phyloP scores from a whole-genome alignment of 2,888 invertebrate species.

The Polymixis flavicincta region DNA sequence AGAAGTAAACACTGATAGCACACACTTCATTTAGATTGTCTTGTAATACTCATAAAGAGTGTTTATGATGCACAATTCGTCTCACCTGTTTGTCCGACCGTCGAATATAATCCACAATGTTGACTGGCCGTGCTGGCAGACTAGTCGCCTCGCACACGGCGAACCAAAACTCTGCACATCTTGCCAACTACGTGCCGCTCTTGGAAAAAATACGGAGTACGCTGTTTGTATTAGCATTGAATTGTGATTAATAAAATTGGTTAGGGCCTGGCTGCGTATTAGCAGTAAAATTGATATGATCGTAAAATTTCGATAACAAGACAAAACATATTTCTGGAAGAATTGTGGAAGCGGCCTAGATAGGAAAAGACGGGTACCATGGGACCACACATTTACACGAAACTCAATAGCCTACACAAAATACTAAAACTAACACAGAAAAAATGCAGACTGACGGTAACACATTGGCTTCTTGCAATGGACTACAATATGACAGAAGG shows the following conservation, averaged over 20 bases:
- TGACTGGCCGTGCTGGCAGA: constrained; percentile 50
- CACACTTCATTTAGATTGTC: constrained; percentile 34
- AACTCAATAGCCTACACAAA: no score
- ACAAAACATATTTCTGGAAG: neutral
- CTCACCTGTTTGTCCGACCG: constrained; percentile 53
- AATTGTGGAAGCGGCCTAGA: neutral
- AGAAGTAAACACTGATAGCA: constrained; percentile 30
- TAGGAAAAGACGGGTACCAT: neutral
- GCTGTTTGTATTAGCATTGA: constrained; percentile 32
- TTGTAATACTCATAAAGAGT: constrained; percentile 9
- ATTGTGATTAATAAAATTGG: constrained; percentile 14
- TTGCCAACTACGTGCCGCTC: constrained; percentile 43
- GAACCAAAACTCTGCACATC: constrained; percentile 45
- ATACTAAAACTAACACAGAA: no score
- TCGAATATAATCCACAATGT: constrained; percentile 51
- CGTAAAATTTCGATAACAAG: neutral
- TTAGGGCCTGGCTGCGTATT: neutral
- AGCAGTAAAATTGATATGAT: neutral
- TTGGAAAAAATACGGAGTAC: constrained; percentile 46
- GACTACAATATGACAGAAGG: no score
- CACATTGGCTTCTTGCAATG: no score
- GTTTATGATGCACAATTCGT: constrained; percentile 28
- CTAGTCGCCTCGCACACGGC: constrained; percentile 10
- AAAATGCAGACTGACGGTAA: no score
- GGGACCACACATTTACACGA: no score